Conservation (phyloP, 2,113 vertebrate genomes). For the Pardalotus punctatus region DNA sequence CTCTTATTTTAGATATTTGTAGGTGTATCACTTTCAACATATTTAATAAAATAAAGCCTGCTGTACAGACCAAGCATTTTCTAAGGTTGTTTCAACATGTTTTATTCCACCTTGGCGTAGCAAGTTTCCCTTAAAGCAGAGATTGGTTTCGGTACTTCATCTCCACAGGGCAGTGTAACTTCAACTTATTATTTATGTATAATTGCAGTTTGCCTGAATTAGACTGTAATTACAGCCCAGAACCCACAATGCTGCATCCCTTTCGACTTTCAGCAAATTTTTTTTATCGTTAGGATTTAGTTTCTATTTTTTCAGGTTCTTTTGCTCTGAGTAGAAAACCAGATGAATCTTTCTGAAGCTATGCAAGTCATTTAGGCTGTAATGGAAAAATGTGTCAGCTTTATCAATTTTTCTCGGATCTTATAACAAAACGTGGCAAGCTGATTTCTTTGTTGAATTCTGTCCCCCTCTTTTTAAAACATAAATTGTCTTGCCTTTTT, state of each 20-base stretch:
- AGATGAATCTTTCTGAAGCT: background rate
- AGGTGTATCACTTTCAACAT: background rate
- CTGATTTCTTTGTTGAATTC: background rate
- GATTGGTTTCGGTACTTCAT: background rate
- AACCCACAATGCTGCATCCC: background rate
- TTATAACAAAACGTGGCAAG: background rate
- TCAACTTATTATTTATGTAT: conserved; percentile 9
- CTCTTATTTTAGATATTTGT: background rate
- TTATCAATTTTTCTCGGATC: background rate
- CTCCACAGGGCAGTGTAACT: background rate
- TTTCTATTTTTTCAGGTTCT: background rate
- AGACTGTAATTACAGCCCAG: conserved; percentile 28
- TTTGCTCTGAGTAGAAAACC: background rate
- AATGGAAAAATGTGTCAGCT: background rate
- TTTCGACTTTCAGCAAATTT: background rate
- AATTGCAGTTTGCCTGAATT: conserved; percentile 37
- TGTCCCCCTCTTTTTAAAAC: background rate
- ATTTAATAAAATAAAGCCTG: background rate
- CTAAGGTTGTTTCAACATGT: background rate
- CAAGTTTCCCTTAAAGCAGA: background rate
- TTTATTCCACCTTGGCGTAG: background rate
- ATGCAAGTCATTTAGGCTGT: background rate
- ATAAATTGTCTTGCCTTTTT: background rate
- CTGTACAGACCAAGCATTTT: background rate
- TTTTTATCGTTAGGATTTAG: background rate